A percentile compares a stretch with the other conserved stretches of the same genome.
phyloP scores from a whole-genome alignment of 2,888 invertebrate genomes.

The Selenia dentaria region DNA sequence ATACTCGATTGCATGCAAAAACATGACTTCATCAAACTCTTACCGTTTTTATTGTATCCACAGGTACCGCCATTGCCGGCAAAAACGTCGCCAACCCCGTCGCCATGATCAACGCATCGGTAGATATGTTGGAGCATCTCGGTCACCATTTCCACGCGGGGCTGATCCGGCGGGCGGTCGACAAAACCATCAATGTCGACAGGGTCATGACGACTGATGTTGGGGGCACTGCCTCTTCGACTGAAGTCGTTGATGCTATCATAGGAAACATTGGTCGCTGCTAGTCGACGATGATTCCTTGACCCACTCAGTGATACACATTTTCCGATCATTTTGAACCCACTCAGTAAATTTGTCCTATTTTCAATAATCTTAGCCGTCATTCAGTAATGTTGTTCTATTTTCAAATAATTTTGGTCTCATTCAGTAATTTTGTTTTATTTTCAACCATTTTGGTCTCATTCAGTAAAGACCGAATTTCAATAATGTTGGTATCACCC shows the following conservation, averaged over 20 bases:
- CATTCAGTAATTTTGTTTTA: too few species aligned
- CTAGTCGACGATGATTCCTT: not conserved
- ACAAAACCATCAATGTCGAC: constrained; percentile 92
- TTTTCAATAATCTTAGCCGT: not conserved
- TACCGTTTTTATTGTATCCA: not conserved
- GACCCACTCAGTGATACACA: too few species aligned
- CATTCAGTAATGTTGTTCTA: not conserved
- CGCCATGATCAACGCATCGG: constrained; percentile 97
- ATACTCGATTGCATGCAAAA: too few species aligned
- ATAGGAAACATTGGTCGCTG: constrained; percentile 87
- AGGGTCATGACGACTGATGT: constrained; percentile 86
- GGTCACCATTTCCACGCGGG: constrained; percentile 93
- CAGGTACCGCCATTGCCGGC: constrained; percentile 94
- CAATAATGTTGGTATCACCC: too few species aligned
- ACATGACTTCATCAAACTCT: too few species aligned
- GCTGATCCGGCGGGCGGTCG: constrained; percentile 90
- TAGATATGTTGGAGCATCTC: constrained; percentile 97
- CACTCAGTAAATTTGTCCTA: not conserved
- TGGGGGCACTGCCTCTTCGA: constrained; percentile 91
- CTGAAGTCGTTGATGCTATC: constrained; percentile 93
- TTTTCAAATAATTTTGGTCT: too few species aligned
- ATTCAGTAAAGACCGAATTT: too few species aligned
- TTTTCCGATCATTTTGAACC: too few species aligned
- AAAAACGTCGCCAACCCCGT: constrained; percentile 98
- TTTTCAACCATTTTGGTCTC: too few species aligned